A percentile compares a stretch with the other conserved stretches of the same genome.
Evolutionary conservation across 2,888 invertebrate species (phyloP).

Genomic region (Formica aserva): DNA sequence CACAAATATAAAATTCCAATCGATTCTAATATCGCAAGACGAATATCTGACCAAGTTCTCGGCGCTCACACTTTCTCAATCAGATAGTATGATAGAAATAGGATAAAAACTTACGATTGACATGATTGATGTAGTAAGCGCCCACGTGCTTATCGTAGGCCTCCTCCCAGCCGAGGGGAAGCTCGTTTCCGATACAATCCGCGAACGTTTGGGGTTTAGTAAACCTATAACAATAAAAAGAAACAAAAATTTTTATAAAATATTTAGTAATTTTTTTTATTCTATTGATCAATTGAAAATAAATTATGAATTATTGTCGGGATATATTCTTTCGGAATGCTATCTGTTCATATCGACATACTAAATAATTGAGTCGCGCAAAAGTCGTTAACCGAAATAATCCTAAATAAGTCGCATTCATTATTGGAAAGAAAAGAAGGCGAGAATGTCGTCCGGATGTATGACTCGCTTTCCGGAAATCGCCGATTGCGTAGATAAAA

Average conservation of each 20-base stretch:
- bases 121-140: conserved; percentile 98
- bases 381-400: conserved; percentile 20
- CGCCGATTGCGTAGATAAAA: conserved; percentile 11
- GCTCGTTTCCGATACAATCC: conserved; percentile 98
- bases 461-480: conserved; percentile 73
- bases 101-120: conserved; percentile 92
- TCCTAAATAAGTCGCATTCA: conserved; percentile 17
- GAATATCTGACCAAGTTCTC: not conserved
- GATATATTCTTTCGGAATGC: not conserved
- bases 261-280: not conserved
- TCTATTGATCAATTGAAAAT: not conserved
- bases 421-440: conserved; percentile 65
- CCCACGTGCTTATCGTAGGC: conserved; percentile 97
- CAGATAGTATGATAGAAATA: conserved; percentile 31
- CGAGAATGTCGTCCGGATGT: conserved; percentile 65
- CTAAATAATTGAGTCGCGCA: not conserved
- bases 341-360: not conserved
- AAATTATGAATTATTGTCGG: not conserved
- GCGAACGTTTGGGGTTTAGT: conserved; percentile 99
- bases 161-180: conserved; percentile 99
- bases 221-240: conserved; percentile 90
- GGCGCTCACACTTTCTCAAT: conserved; percentile 21
- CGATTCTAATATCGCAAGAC: conserved; percentile 18
- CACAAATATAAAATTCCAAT: conserved; percentile 13
- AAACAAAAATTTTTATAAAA: conserved; percentile 1